These are phyloP conservation scores for Cavia porcellus DNA, from an alignment of 2,113 vertebrate species.

Conservation along the genomic window DNA sequence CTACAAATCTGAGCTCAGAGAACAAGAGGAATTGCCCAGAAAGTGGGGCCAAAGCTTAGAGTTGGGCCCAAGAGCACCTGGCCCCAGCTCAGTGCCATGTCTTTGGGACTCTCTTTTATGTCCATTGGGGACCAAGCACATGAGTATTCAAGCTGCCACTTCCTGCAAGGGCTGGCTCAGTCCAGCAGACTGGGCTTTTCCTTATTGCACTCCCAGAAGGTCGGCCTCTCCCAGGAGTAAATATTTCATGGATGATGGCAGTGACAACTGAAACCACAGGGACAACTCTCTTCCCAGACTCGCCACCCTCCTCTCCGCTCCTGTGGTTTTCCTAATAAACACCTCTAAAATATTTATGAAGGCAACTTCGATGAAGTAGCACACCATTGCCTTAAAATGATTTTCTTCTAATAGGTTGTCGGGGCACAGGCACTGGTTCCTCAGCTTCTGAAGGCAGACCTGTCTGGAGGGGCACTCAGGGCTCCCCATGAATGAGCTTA, in stretches of 20 bases:
- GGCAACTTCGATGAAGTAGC: conserved; percentile 55
- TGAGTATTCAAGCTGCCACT: not conserved
- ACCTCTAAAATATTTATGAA: conserved; percentile 77
- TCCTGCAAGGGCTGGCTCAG: not conserved
- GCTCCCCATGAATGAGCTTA: not conserved
- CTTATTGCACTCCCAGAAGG: not conserved
- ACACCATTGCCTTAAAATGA: conserved; percentile 34
- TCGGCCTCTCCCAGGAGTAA: not conserved
- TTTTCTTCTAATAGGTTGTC: conserved; percentile 34
- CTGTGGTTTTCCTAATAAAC: conserved; percentile 77
- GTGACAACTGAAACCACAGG: not conserved
- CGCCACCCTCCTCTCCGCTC: conserved; percentile 34
- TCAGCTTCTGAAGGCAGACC: not conserved
- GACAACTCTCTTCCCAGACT: not conserved
- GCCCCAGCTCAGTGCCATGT: not conserved
- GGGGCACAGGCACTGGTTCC: not conserved
- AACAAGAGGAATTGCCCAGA: not conserved
- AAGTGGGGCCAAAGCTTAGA: not conserved
- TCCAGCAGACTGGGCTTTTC: not conserved
- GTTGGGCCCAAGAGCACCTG: not conserved
- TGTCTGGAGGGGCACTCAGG: not conserved
- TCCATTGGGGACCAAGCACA: not conserved
- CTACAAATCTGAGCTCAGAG: not conserved
- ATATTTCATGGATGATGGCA: not conserved
- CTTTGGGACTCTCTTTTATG: not conserved